Evolutionary conservation across 2,888 invertebrate genomes (phyloP).

Genomic region (Polymixis lichenea): DNA sequence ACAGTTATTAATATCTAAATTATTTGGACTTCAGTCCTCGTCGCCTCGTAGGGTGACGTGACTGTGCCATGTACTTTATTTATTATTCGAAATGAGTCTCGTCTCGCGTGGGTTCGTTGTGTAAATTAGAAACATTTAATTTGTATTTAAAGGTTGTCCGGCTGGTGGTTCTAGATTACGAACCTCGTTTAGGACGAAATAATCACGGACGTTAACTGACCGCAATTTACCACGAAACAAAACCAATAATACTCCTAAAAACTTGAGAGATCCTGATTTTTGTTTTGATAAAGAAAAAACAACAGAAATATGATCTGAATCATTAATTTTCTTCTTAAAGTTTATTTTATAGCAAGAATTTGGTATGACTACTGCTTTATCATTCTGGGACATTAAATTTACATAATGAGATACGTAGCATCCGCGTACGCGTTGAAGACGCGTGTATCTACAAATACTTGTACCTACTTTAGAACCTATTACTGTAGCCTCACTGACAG

Average conservation of each 20-base stretch:
- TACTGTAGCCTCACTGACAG: not conserved
- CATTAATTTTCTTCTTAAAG: conserved; percentile 54
- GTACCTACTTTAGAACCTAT: conserved; percentile 18
- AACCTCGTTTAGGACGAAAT: conserved; percentile 24
- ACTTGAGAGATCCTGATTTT: not conserved
- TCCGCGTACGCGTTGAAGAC: conserved; percentile 44
- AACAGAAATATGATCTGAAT: conserved; percentile 44
- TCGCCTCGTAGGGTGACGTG: conserved; percentile 45
- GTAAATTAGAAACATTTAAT: conserved; percentile 40
- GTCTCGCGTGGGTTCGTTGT: conserved; percentile 34
- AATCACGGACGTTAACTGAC: not conserved
- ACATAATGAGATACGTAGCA: conserved; percentile 57
- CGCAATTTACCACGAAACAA: not conserved
- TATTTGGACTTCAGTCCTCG: conserved; percentile 50
- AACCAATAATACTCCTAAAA: conserved; percentile 1
- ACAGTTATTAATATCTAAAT: conserved; percentile 34
- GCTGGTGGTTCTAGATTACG: conserved; percentile 21
- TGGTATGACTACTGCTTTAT: conserved; percentile 60
- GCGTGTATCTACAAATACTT: conserved; percentile 19
- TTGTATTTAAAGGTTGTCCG: conserved; percentile 22
- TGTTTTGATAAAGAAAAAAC: conserved; percentile 19
- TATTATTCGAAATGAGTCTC: conserved; percentile 44
- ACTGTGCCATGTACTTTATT: conserved; percentile 54
- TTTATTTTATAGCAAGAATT: conserved; percentile 50
- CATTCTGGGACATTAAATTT: conserved; percentile 58